A percentile compares a stretch with the other conserved stretches of the same genome.
These are phyloP conservation scores for Nebria brevicollis DNA, from an alignment of 2,888 invertebrate genomes.

Conservation along the genomic window DNA sequence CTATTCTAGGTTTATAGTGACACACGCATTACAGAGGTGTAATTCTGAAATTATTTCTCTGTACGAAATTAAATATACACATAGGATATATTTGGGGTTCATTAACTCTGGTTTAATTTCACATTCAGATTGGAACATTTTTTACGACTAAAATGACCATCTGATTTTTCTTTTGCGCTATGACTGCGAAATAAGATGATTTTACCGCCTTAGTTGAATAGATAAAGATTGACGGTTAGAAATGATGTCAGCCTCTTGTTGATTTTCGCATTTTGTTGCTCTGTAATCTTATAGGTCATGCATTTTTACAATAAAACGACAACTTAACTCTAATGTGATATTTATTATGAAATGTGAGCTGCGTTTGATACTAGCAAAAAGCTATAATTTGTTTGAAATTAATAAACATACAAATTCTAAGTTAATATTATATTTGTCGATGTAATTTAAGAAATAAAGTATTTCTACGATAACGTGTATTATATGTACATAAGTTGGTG, in stretches of 20 bases:
- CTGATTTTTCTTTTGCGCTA: not conserved
- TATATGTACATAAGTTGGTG: not conserved
- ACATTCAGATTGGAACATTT: too few relatives aligned
- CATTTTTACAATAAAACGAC: not conserved
- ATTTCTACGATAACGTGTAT: not conserved
- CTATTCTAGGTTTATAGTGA: too few relatives aligned
- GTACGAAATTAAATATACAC: too few relatives aligned
- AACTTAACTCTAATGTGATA: not conserved
- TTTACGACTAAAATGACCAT: too few relatives aligned
- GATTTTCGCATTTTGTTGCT: not conserved
- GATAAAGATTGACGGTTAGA: not conserved
- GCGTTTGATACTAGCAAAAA: not conserved
- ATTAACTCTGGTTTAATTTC: too few relatives aligned
- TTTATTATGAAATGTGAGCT: not conserved
- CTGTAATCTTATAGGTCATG: not conserved
- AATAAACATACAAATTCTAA: not conserved
- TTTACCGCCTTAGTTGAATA: not conserved
- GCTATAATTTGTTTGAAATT: not conserved
- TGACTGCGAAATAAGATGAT: not conserved
- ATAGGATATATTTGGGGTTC: too few relatives aligned
- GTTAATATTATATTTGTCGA: not conserved
- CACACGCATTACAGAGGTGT: too few relatives aligned
- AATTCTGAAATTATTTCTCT: too few relatives aligned
- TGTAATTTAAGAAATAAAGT: not conserved
- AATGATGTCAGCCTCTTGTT: not conserved